Evolutionary conservation across 2,888 invertebrate species (phyloP), one percentile per base, ranked within the genome.

Genomic region (Pollenia griseotomentosa): DNA sequence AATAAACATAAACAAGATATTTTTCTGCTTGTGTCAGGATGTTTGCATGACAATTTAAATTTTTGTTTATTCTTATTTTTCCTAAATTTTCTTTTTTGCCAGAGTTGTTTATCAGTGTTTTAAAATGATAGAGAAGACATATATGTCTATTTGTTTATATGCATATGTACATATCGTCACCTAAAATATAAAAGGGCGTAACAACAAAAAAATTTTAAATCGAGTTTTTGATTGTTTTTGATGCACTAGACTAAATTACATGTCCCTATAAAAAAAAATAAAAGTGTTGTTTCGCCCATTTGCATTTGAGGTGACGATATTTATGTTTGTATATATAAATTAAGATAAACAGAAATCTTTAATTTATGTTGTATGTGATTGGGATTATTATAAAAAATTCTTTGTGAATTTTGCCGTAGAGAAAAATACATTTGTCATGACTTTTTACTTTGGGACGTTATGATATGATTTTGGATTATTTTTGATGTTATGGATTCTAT

Each of bases 1-100:
- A 16, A 48, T 40, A 6, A 59, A 48, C 14, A 55, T 1, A 33
- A 61, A 46, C 9, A 48, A 65, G 33, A 33, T 33, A 33, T 33
- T 33, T 33, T 33, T 33, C 55, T 80, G 48, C 53, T 65, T 71
- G 44, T 77, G 65, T 78, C 59, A 73, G 66, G 70, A 73, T 82
- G 77, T 82, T 78, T 82, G 73, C 63, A 68, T 78, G 74, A 66
- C 73, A 86, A 73, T 74, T 82, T 86, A 9, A 14, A 33, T 82
- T 46, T 55, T 71, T 70, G 59, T 44, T 51, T 40, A 63, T 74
- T 74, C 48, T 19, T 19, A 19, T 73, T 73, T 46, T 73, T 55
- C 42, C 8, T 19, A 10, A 19, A 55, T 61, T 63, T 65, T 11
- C 7, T 19, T 51, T 55, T 73, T 16, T 68, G 33, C 33, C 65